Conservation (phyloP, 2,113 vertebrate genomes). For the Tonatia bakeri region DNA sequence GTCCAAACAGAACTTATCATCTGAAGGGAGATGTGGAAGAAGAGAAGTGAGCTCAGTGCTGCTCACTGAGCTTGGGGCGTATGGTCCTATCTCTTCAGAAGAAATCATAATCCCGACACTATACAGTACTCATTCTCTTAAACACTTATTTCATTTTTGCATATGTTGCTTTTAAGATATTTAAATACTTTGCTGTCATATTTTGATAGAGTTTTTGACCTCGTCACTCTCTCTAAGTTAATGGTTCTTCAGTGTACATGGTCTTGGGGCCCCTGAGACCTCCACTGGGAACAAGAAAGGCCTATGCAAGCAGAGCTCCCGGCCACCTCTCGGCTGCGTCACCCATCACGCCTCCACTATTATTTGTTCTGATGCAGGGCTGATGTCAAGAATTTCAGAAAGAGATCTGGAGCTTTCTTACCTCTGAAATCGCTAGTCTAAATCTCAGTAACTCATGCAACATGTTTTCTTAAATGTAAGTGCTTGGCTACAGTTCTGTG, state of each 20-base stretch:
- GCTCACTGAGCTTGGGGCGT: background rate
- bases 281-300: background rate
- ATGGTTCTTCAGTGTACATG: background rate
- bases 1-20: background rate
- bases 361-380: background rate
- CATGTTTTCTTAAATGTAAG: background rate
- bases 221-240: background rate
- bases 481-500: background rate
- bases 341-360: background rate
- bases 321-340: accelerated
- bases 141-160: background rate
- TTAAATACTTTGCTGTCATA: background rate
- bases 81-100: background rate
- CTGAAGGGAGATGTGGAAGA: background rate
- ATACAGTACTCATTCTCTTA: background rate
- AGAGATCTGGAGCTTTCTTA: background rate
- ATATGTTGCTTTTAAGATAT: background rate
- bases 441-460: background rate
- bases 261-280: too few species aligned
- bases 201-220: background rate
- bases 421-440: background rate
- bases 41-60: background rate
- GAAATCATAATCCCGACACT: background rate
- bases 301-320: background rate
- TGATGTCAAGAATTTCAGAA: background rate